Base-by-base conservation (phyloP, 2,113 vertebrate genomes). In the Anarrhichthys ocellatus region DNA sequence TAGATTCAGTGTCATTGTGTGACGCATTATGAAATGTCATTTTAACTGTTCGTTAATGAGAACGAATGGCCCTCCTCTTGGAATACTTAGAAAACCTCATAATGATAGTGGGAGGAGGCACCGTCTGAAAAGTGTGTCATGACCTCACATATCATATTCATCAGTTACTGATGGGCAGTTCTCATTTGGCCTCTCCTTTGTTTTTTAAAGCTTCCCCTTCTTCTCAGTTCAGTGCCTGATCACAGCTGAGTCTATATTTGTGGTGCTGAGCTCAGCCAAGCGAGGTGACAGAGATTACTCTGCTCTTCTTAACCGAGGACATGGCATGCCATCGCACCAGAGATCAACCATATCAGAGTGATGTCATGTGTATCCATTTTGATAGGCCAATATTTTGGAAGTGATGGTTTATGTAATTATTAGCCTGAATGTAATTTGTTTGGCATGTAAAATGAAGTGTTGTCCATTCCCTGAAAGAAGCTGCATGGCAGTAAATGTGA, bases 201-300 rank as follows among this genome's bases (percentile, higher is more conserved):
- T 61, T 75, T 70, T 73, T 71, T 82, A 64, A 73, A 76, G 36
- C 73, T 68, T 58, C 40, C 9, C 9, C 18, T 67, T 65, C 71
- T 56, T 52, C 32, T 72, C 63, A 48, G 64, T 56, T 84, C 8
- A 32, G 32, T 61, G 72, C 11, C 38, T 58, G 42, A 75, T 81
- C 86, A 81, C 76, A 91, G 83, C 88, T 82, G 89, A 88, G 81
- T 90, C 89, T 93, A 92, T 91, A 91, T 92, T 36, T 56, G 91
- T 89, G 80, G 71, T 52, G 87, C 78, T 93, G 91, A 93, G 81
- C 82, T 90, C 86, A 92, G 83, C 59, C 75, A 29, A 86, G 87
- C 63, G 69, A 92, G 73, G 75, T 84, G 89, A 87, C 80, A 81
- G 83, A 90, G 86, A 90, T 92, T 89, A 87, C 71, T 65, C 50